Evolutionary conservation across 2,797 vertebrate species (phyloP).

Genomic region (Sciurus carolinensis): DNA sequence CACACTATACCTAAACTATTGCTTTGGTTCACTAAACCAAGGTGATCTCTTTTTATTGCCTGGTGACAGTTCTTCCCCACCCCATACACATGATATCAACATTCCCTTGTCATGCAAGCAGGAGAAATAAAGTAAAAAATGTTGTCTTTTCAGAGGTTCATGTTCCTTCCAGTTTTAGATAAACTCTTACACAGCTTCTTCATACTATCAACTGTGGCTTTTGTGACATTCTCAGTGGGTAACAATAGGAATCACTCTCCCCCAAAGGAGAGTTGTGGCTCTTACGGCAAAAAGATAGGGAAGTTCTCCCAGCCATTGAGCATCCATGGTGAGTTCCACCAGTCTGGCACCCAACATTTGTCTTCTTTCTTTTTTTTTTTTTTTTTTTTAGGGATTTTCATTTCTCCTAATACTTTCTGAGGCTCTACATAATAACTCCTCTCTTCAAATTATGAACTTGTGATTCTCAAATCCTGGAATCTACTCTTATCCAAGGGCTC

Average conservation of each 20-base stretch:
- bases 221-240: slow-evolving; percentile 3
- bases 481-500: background rate
- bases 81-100: background rate
- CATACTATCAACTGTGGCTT: background rate
- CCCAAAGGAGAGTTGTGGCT: background rate
- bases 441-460: background rate
- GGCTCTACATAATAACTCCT: background rate
- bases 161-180: background rate
- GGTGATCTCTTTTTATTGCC: background rate
- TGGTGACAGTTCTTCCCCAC: background rate
- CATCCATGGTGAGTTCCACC: background rate
- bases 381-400: background rate
- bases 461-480: background rate
- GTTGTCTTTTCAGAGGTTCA: background rate
- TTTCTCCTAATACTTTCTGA: background rate
- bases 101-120: background rate
- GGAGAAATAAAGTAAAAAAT: background rate
- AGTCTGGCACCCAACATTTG: rapidly evolving
- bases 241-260: background rate
- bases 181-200: background rate
- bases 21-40: background rate
- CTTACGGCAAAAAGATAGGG: background rate
- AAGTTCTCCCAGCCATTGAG: background rate
- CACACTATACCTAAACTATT: background rate
- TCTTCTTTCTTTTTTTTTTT: background rate